These are phyloP conservation scores for Coleophora flavipennella DNA, from an alignment of 2,888 invertebrate species.

Conservation along the genomic window DNA sequence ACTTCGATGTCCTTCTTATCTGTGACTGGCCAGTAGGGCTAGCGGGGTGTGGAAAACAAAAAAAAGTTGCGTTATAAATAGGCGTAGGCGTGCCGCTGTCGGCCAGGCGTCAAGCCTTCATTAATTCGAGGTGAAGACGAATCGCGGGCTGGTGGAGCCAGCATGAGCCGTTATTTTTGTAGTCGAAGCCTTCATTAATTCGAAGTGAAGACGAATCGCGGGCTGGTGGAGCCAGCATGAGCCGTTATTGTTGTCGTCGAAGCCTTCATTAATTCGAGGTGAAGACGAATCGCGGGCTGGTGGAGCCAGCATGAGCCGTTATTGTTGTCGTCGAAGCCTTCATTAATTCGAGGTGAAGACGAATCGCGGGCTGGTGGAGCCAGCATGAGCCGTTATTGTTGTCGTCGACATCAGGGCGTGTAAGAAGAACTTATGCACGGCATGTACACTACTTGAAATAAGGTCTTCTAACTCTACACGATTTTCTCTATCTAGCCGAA, in stretches of 20 bases:
- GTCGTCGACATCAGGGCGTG: too few relatives aligned
- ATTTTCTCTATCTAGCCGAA: too few relatives aligned
- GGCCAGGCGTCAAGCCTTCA: slow-evolving; percentile 42
- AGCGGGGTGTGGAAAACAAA: slow-evolving; percentile 32
- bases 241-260: background rate
- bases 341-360: slow-evolving; percentile 24
- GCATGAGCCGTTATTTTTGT: background rate
- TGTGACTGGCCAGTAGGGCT: slow-evolving; percentile 42
- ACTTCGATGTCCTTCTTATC: slow-evolving; percentile 59
- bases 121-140: slow-evolving; percentile 20
- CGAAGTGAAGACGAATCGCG: too few relatives aligned
- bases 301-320: too few relatives aligned
- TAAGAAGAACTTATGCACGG: too few relatives aligned
- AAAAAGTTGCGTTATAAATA: slow-evolving; percentile 45
- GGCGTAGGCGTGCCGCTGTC: slow-evolving; percentile 52
- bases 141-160: slow-evolving; percentile 6
- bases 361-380: slow-evolving; percentile 6
- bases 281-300: too few relatives aligned
- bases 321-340: slow-evolving; percentile 15
- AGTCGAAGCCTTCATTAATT: background rate
- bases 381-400: background rate
- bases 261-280: too few relatives aligned
- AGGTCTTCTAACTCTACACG: too few relatives aligned
- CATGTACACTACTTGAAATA: too few relatives aligned
- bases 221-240: too few relatives aligned